phyloP scores from a whole-genome alignment of 2,797 vertebrate genomes.

The Gambusia yucatana region DNA sequence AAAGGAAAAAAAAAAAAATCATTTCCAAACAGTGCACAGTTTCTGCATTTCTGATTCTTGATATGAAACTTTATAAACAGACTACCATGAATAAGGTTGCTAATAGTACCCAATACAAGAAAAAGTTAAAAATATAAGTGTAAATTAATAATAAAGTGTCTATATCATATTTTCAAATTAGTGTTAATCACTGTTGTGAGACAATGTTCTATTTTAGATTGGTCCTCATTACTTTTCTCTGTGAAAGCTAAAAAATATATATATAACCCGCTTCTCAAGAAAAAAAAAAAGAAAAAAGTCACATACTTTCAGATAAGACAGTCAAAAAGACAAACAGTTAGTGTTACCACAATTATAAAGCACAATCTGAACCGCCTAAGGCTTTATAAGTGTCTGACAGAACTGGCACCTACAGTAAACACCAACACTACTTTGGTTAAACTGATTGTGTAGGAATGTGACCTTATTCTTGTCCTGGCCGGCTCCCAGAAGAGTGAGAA shows the following conservation, averaged over 20 bases:
- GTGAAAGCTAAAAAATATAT: not conserved
- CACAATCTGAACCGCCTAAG: conserved; percentile 18
- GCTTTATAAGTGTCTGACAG: conserved; percentile 9
- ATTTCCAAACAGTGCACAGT: conserved; percentile 61
- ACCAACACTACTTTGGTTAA: conserved; percentile 20
- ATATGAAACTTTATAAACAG: conserved; percentile 20
- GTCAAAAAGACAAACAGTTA: conserved; percentile 1
- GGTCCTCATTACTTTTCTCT: conserved; percentile 11
- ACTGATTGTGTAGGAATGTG: conserved; percentile 11
- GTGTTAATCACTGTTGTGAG: not conserved
- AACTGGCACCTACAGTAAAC: conserved; percentile 15
- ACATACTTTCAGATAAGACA: conserved; percentile 1
- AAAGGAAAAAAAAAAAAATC: conserved; percentile 13
- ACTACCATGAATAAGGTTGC: conserved; percentile 16
- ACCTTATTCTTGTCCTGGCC: conserved; percentile 20
- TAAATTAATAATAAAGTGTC: not conserved
- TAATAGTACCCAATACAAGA: conserved; percentile 11
- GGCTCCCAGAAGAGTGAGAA: conserved; percentile 9
- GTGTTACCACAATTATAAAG: conserved; percentile 10
- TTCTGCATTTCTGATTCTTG: conserved; percentile 34
- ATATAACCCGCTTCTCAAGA: conserved; percentile 24
- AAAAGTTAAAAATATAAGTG: not conserved
- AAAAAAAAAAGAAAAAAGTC: not conserved
- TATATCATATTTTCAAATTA: not conserved
- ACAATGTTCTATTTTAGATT: conserved; percentile 8